Evolutionary conservation across 2,797 vertebrate species (phyloP).

Genomic region (Myotis daubentonii): DNA sequence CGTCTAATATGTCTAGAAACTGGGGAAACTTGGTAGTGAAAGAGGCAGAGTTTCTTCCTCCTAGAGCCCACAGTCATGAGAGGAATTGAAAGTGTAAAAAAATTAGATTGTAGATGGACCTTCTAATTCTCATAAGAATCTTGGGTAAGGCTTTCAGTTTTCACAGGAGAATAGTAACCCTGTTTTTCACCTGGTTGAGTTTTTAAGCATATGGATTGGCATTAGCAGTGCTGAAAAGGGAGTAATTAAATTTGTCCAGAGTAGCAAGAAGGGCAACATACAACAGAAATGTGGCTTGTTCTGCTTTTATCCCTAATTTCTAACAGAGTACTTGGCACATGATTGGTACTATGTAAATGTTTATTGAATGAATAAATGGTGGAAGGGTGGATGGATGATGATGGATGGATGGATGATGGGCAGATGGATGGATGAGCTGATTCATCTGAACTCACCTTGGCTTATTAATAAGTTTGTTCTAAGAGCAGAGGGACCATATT

Average conservation of each 20-base stretch:
- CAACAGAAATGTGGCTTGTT: background rate
- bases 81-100: background rate
- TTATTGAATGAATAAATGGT: background rate
- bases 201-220: conserved; percentile 28
- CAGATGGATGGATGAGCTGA: background rate
- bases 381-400: background rate
- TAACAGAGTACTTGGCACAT: background rate
- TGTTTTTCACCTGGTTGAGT: conserved; percentile 9
- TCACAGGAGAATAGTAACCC: background rate
- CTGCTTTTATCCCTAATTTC: background rate
- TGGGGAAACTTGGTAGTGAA: background rate
- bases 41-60: background rate
- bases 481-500: background rate
- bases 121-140: conserved; percentile 8
- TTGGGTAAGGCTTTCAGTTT: background rate
- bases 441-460: background rate
- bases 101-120: background rate
- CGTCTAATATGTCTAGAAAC: background rate
- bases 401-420: too few species aligned
- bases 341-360: background rate
- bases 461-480: background rate
- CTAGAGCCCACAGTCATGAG: background rate
- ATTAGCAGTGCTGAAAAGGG: background rate
- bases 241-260: background rate
- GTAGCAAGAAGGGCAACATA: background rate